Evolutionary conservation across 2,797 vertebrate genomes (phyloP).

Genomic region (Linurgus olivaceus): DNA sequence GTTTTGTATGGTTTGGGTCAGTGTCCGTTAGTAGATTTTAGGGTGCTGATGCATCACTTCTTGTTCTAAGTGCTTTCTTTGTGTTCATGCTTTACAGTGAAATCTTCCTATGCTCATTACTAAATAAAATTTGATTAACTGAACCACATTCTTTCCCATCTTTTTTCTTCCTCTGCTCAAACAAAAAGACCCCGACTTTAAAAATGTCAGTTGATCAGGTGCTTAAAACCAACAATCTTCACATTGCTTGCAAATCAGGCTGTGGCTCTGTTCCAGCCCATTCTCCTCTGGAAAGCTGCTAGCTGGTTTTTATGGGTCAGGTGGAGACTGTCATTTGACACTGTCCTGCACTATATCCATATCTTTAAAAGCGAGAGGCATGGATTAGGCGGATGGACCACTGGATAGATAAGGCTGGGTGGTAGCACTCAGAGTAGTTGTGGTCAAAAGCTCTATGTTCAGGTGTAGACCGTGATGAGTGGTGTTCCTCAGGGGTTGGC

Average conservation of each 20-base stretch:
- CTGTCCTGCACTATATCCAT: neutral
- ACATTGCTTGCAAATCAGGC: neutral
- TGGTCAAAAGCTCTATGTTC: neutral
- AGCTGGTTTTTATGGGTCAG: neutral
- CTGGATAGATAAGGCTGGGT: neutral
- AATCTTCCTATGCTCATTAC: neutral
- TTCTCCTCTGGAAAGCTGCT: neutral
- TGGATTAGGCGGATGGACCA: neutral
- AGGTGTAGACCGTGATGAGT: fast-evolving
- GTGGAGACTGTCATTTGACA: neutral
- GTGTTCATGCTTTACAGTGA: neutral
- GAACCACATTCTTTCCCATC: neutral
- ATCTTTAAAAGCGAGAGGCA: neutral
- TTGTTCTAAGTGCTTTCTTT: neutral
- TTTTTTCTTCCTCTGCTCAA: neutral
- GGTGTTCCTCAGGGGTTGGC: neutral
- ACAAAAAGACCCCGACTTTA: neutral
- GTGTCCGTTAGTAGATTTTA: neutral
- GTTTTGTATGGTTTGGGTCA: neutral
- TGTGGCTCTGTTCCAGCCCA: neutral
- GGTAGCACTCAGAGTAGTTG: neutral
- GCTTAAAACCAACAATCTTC: neutral
- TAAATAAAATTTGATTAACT: neutral
- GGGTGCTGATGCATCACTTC: neutral
- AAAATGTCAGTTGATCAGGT: neutral